Evolutionary conservation across 2,797 vertebrate genomes (phyloP).

Genomic region (Rhodeus uyekii): DNA sequence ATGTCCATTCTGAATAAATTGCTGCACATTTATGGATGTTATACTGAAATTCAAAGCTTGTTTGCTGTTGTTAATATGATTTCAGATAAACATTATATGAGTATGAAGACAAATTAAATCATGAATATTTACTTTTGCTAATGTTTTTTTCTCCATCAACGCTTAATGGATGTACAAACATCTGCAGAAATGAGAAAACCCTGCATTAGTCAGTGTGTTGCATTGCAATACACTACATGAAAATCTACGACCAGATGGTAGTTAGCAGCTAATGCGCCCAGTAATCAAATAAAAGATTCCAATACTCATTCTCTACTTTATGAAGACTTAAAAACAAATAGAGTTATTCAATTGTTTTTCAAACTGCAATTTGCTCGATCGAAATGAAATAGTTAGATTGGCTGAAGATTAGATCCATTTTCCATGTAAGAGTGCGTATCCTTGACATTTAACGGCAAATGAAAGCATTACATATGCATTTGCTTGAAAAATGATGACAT

Average conservation of each 20-base stretch:
- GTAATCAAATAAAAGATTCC: conserved; percentile 43
- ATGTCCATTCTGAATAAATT: conserved; percentile 17
- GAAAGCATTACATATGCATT: conserved; percentile 57
- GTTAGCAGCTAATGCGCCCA: conserved; percentile 31
- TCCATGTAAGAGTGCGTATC: conserved; percentile 32
- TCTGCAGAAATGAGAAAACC: conserved; percentile 39
- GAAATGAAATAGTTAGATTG: conserved; percentile 33
- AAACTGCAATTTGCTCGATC: conserved; percentile 30
- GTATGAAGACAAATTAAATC: conserved; percentile 38
- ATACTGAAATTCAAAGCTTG: conserved; percentile 17
- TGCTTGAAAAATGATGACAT: conserved; percentile 57
- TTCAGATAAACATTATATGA: conserved; percentile 14
- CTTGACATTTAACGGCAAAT: conserved; percentile 52
- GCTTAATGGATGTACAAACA: conserved; percentile 46
- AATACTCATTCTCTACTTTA: conserved; percentile 42
- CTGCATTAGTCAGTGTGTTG: conserved; percentile 14
- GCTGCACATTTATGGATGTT: conserved; percentile 22
- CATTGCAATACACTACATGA: conserved; percentile 12
- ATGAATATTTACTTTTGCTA: conserved; percentile 45
- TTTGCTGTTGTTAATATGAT: conserved; percentile 37
- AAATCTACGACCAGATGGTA: conserved; percentile 43
- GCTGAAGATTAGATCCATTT: conserved; percentile 34
- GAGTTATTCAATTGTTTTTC: conserved; percentile 30
- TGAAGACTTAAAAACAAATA: conserved; percentile 32
- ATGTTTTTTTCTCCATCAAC: conserved; percentile 32